Evolutionary conservation across 1,140 invertebrate species (phyloP).

Genomic region (Procambarus clarkii): DNA sequence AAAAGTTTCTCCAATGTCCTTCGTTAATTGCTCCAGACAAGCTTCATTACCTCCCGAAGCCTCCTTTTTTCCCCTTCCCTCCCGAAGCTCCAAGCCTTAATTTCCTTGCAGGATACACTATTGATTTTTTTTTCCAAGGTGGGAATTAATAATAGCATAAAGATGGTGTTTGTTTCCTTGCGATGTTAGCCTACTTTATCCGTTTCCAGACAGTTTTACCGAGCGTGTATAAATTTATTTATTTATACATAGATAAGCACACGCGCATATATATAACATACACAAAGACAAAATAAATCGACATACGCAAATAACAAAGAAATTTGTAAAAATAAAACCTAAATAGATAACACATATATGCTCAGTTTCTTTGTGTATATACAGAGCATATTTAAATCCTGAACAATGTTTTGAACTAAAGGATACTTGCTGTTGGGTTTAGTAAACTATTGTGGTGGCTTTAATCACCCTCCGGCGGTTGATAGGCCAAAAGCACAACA

Average conservation of each 20-base stretch:
- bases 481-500: too few relatives aligned
- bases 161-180: background rate
- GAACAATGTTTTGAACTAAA: too few relatives aligned
- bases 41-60: constrained; percentile 32
- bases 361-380: too few relatives aligned
- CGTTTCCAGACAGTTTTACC: background rate
- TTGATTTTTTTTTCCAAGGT: background rate
- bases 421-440: too few relatives aligned
- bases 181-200: background rate
- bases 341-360: too few relatives aligned
- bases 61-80: background rate
- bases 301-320: too few relatives aligned
- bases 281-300: background rate
- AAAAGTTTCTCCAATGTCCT: constrained; percentile 41
- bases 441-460: too few relatives aligned
- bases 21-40: constrained; percentile 42
- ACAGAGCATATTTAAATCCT: too few relatives aligned
- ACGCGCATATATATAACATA: background rate
- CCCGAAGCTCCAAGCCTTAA: background rate
- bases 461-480: too few relatives aligned
- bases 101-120: constrained; percentile 9
- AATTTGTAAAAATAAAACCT: too few relatives aligned
- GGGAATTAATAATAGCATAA: background rate
- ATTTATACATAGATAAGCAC: background rate
- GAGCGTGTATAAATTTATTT: background rate